phyloP scores from a whole-genome alignment of 37 sponge, comb jelly and placozoan species.

The Spongia lamella region DNA sequence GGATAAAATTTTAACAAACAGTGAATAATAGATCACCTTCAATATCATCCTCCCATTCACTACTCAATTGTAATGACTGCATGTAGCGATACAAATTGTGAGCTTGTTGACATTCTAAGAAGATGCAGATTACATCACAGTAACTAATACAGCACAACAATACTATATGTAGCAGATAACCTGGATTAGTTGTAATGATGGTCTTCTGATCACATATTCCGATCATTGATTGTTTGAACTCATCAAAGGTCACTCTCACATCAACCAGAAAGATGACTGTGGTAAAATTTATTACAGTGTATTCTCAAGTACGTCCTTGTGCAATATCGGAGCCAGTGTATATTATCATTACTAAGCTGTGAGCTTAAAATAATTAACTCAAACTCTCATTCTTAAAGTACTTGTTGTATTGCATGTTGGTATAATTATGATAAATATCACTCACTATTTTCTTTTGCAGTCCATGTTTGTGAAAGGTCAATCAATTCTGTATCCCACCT shows the following conservation, averaged over 20 bases:
- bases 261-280: slow-evolving; percentile 77
- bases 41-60: neutral
- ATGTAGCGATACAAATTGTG: slow-evolving; percentile 78
- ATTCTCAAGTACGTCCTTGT: neutral
- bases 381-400: too few relatives aligned
- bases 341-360: too few relatives aligned
- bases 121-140: neutral
- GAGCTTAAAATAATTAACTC: too few relatives aligned
- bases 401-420: too few relatives aligned
- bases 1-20: too few relatives aligned
- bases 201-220: slow-evolving; percentile 73
- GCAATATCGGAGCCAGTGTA: too few relatives aligned
- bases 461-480: slow-evolving; percentile 84
- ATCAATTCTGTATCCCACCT: slow-evolving; percentile 89
- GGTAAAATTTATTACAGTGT: neutral
- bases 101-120: slow-evolving; percentile 70
- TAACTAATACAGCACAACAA: neutral
- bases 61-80: slow-evolving; percentile 43
- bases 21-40: too few relatives aligned
- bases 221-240: slow-evolving; percentile 55
- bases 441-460: slow-evolving; percentile 73
- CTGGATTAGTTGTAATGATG: slow-evolving; percentile 82
- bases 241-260: slow-evolving; percentile 69
- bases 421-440: neutral
- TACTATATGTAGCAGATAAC: slow-evolving; percentile 22